A percentile compares a stretch with the other conserved stretches of the same genome.
These are phyloP conservation scores for Fukomys damarensis DNA, from an alignment of 2,113 vertebrate species.

Conservation along the genomic window DNA sequence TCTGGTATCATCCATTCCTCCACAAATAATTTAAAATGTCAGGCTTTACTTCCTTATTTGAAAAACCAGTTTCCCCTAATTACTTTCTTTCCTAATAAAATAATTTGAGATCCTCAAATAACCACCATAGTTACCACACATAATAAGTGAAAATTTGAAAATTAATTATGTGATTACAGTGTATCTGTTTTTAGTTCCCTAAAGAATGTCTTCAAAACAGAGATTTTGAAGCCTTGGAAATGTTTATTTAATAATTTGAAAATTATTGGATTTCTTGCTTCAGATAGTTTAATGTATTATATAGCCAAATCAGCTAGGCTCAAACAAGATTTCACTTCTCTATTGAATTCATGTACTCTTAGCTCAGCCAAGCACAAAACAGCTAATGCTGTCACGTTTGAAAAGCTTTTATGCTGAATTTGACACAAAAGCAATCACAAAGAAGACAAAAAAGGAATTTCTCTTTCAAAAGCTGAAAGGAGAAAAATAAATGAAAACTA, in stretches of 20 bases:
- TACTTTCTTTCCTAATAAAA: slow-evolving; percentile 46
- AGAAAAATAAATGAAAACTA: slow-evolving; percentile 48
- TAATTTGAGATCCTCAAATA: slow-evolving; percentile 23
- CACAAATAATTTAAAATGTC: slow-evolving; percentile 1
- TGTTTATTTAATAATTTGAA: slow-evolving; percentile 76
- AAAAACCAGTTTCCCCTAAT: neutral
- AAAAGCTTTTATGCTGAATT: slow-evolving; percentile 84
- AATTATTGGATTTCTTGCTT: slow-evolving; percentile 78
- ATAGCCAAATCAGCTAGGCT: slow-evolving; percentile 80
- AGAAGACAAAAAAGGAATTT: slow-evolving; percentile 78
- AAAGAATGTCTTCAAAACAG: slow-evolving; percentile 72
- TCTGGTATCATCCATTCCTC: neutral
- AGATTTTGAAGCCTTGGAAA: slow-evolving; percentile 69
- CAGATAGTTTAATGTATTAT: slow-evolving; percentile 70
- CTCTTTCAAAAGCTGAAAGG: slow-evolving; percentile 69
- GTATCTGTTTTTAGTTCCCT: slow-evolving; percentile 54
- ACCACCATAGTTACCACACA: neutral
- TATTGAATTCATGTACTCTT: slow-evolving; percentile 82
- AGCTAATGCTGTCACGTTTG: slow-evolving; percentile 81
- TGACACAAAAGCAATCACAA: slow-evolving; percentile 85
- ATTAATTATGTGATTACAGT: slow-evolving; percentile 63
- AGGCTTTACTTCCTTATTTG: neutral
- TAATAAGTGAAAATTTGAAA: slow-evolving; percentile 38
- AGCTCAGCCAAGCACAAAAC: slow-evolving; percentile 84
- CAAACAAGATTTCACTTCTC: slow-evolving; percentile 76